A percentile compares a stretch with the other conserved stretches of the same genome.
These are phyloP conservation scores for Atta cephalotes DNA, from an alignment of 1,140 invertebrate genomes.

Conservation along the genomic window DNA sequence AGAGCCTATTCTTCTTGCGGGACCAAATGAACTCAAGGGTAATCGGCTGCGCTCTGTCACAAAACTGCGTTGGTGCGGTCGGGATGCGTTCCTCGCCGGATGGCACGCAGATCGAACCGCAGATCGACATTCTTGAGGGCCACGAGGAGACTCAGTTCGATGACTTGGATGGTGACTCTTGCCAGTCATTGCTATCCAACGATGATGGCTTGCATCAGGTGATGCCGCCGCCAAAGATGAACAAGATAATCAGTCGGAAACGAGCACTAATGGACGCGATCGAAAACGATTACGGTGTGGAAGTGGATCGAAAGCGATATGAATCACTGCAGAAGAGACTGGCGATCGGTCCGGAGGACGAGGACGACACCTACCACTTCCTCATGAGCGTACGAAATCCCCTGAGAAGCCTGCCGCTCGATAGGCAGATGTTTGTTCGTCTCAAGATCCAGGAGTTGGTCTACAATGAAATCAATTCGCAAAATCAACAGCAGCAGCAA, in stretches of 20 bases:
- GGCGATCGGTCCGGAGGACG: constrained; percentile 67
- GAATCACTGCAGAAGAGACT: constrained; percentile 73
- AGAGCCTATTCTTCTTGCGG: constrained; percentile 77
- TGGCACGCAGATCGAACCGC: constrained; percentile 78
- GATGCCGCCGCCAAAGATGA: constrained; percentile 70
- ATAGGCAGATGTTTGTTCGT: constrained; percentile 80
- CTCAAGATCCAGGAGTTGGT: constrained; percentile 82
- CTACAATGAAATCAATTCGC: constrained; percentile 78
- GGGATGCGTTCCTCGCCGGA: constrained; percentile 73
- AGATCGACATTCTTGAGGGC: constrained; percentile 78
- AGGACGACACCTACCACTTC: constrained; percentile 81
- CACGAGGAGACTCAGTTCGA: constrained; percentile 79
- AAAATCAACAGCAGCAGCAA: constrained; percentile 71
- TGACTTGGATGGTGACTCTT: constrained; percentile 77
- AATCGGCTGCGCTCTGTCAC: constrained; percentile 74
- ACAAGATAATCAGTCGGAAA: constrained; percentile 73
- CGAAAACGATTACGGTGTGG: constrained; percentile 73
- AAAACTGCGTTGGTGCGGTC: constrained; percentile 61
- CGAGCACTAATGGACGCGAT: constrained; percentile 69
- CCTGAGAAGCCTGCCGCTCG: constrained; percentile 77
- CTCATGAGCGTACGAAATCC: constrained; percentile 81
- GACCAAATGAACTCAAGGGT: constrained; percentile 80
- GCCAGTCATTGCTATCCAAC: constrained; percentile 75
- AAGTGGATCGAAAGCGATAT: constrained; percentile 73
- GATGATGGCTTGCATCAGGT: constrained; percentile 76